Base-by-base conservation (phyloP, 1,140 invertebrate species). In the Caenorhabditis tropicalis region DNA sequence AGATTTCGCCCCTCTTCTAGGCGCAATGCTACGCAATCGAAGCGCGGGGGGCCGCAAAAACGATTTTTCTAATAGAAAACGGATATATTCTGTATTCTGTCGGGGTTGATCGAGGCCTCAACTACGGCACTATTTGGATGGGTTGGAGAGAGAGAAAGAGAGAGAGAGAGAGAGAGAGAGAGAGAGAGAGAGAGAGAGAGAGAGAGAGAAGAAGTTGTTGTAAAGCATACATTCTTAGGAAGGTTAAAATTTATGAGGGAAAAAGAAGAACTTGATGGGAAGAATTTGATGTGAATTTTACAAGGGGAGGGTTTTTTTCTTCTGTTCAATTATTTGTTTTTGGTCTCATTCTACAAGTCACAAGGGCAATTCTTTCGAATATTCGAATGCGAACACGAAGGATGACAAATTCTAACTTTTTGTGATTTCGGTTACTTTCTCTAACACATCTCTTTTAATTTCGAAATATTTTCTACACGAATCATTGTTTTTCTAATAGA, bases 191-290 rank as follows among this genome's bases (percentile, higher is more conserved):
- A 27, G 60, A 70, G 60, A 3, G 60, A 21, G 7, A 31, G 21
- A 70, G 19, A 12, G 60, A 33, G 60, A 27, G 60, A 70, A 21
- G 60, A 70, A 21, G 51, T 27, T 56, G 79, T 56, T 53, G 79
- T 81, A 56, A 81, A 53, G 79, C 79, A 81, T 81, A 51, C 48
- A 53, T 81, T 51, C 74, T 79, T 79, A 48, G 31, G 74, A 81
- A 81, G 51, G 51, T 81, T 56, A 51, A 53, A 81, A 56, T 81
- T 81, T 81, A 53, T 74, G 65, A 74, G 65, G 65, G 65, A 43
- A 74, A 39, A 46, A 46, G 1, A 27, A 27, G 36, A 43, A 43
- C 21, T 74, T 39, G 36, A 27, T 43, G 36, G 36, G 21, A 12
- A n/a, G 21, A 74, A 36, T 65, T 65, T 6, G 33, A 65, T 65